These are phyloP conservation scores for Microplitis manilae DNA, from an alignment of 2,888 invertebrate species.

Conservation along the genomic window DNA sequence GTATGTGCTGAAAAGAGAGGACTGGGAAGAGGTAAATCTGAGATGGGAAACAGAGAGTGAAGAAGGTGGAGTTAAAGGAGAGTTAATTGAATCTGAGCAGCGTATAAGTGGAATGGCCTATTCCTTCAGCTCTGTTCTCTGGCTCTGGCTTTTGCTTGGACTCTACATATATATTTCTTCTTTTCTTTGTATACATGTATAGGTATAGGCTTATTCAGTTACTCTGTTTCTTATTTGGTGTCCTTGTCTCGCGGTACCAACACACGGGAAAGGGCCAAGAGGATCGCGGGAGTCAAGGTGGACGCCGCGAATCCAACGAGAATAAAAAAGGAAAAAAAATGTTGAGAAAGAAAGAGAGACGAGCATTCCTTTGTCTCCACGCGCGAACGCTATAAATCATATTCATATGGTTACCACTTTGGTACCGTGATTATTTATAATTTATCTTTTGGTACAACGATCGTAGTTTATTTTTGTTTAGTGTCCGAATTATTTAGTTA, in stretches of 20 bases:
- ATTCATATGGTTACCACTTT: constrained; percentile 8
- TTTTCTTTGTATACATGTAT: constrained; percentile 58
- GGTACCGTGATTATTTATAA: constrained; percentile 8
- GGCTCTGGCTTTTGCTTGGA: constrained; percentile 35
- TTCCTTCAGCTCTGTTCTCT: constrained; percentile 59
- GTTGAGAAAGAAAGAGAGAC: constrained; percentile 47
- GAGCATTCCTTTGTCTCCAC: constrained; percentile 70
- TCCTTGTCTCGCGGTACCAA: background rate
- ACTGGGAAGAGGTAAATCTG: constrained; percentile 39
- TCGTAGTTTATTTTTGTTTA: background rate
- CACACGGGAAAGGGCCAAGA: constrained; percentile 32
- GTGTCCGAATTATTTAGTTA: background rate
- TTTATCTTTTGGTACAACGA: constrained; percentile 1
- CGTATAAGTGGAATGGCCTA: constrained; percentile 72
- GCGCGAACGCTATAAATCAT: constrained; percentile 58
- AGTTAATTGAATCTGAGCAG: constrained; percentile 72
- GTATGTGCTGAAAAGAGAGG: constrained; percentile 27
- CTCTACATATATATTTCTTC: constrained; percentile 61
- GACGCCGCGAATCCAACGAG: constrained; percentile 55
- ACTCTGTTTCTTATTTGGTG: background rate
- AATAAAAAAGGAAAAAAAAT: constrained; percentile 53
- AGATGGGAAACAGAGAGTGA: constrained; percentile 62
- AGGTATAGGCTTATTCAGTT: constrained; percentile 1
- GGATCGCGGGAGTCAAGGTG: constrained; percentile 44
- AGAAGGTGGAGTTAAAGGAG: constrained; percentile 58